Conservation (phyloP, 2,888 invertebrate genomes). For the Tenthredo distinguenda region DNA sequence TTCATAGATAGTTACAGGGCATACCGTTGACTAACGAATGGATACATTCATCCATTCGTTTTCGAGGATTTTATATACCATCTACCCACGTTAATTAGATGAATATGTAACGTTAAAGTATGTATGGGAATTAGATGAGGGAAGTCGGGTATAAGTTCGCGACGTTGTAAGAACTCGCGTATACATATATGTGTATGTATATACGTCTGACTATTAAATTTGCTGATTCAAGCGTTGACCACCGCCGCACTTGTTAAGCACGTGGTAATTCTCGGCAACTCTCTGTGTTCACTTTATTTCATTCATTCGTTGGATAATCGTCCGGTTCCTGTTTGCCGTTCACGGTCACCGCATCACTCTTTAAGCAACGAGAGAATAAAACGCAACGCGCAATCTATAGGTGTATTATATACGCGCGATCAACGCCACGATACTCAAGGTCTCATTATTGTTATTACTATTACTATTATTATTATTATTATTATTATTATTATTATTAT, state of each 20-base stretch:
- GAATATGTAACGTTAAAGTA: too few species aligned
- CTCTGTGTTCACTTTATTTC: slow-evolving; percentile 68
- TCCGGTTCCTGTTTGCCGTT: slow-evolving; percentile 72
- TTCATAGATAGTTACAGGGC: neutral
- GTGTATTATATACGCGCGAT: neutral
- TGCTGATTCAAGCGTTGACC: slow-evolving; percentile 8
- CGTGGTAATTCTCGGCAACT: slow-evolving; percentile 17
- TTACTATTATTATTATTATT: neutral
- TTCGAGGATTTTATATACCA: neutral
- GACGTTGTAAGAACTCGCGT: too few species aligned
- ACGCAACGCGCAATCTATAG: neutral
- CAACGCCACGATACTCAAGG: slow-evolving; percentile 5
- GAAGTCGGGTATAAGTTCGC: too few species aligned
- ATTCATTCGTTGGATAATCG: slow-evolving; percentile 72
- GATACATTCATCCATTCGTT: neutral
- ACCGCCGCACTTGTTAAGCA: slow-evolving; percentile 20
- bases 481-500: neutral
- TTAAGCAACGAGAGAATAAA: neutral
- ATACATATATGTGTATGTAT: neutral
- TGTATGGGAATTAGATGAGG: too few species aligned
- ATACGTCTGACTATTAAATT: neutral
- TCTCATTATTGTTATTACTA: neutral
- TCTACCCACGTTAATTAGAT: too few species aligned
- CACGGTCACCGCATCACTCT: slow-evolving; percentile 57
- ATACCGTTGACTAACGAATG: neutral